Evolutionary conservation across 2,888 invertebrate genomes (phyloP).

Genomic region (Plagiodera versicolora): DNA sequence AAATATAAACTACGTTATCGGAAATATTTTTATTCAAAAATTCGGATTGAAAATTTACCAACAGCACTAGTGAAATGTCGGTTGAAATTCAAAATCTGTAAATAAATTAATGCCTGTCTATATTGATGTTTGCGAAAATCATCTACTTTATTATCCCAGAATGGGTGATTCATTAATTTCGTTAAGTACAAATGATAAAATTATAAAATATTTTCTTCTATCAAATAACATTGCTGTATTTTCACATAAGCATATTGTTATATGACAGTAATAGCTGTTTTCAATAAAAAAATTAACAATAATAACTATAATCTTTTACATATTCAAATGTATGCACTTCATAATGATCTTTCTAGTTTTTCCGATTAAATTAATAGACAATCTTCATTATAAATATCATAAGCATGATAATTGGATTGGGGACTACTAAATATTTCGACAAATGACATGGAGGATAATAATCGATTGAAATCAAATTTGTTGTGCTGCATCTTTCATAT

Average conservation of each 20-base stretch:
- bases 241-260: constrained; percentile 37
- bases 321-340: constrained; percentile 31
- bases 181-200: constrained; percentile 42
- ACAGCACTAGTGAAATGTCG: constrained; percentile 28
- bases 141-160: constrained; percentile 31
- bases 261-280: constrained; percentile 39
- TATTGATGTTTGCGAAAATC: constrained; percentile 29
- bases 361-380: constrained; percentile 29
- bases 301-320: constrained; percentile 15
- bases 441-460: not conserved
- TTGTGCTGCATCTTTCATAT: too few relatives aligned
- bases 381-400: constrained; percentile 23
- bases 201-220: constrained; percentile 29
- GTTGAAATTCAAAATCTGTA: constrained; percentile 20
- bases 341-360: constrained; percentile 26
- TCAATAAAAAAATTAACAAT: constrained; percentile 26
- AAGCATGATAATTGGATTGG: not conserved
- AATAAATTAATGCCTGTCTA: constrained; percentile 4
- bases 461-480: too few relatives aligned
- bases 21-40: constrained; percentile 14
- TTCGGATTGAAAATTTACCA: constrained; percentile 4
- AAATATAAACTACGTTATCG: constrained; percentile 16
- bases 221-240: constrained; percentile 42
- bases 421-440: not conserved
- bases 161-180: constrained; percentile 40